Conservation (phyloP, 2,888 invertebrate genomes). For the Schizaphis graminum region DNA sequence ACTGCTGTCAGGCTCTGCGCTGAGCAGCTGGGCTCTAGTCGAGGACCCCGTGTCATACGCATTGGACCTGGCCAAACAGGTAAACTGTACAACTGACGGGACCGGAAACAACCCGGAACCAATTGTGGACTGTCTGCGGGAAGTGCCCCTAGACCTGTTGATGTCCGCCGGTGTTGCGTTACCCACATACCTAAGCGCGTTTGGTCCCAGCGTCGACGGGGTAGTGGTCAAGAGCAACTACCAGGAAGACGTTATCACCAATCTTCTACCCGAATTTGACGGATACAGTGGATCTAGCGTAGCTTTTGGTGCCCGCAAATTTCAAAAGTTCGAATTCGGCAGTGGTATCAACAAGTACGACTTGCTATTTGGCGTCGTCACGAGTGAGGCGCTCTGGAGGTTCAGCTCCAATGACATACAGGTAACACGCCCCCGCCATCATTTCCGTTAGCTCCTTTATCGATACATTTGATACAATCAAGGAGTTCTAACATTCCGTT, state of each 20-base stretch:
- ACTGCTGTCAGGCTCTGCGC: slow-evolving; percentile 72
- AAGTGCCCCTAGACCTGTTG: slow-evolving; percentile 81
- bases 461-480: not conserved
- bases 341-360: slow-evolving; percentile 80
- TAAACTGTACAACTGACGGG: slow-evolving; percentile 80
- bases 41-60: slow-evolving; percentile 89
- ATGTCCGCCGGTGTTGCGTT: slow-evolving; percentile 83
- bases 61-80: slow-evolving; percentile 80
- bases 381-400: slow-evolving; percentile 92
- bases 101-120: slow-evolving; percentile 85
- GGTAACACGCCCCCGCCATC: not conserved
- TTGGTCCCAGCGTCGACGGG: slow-evolving; percentile 94
- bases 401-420: slow-evolving; percentile 71
- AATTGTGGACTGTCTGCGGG: slow-evolving; percentile 87
- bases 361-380: slow-evolving; percentile 91
- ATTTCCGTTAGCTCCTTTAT: not conserved
- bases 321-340: slow-evolving; percentile 66
- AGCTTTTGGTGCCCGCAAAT: slow-evolving; percentile 64
- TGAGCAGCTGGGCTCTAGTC: slow-evolving; percentile 91
- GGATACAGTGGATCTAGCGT: slow-evolving; percentile 64
- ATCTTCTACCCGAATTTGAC: slow-evolving; percentile 72
- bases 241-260: slow-evolving; percentile 83
- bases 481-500: not conserved
- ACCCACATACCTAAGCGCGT: slow-evolving; percentile 87
- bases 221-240: slow-evolving; percentile 92